Base-by-base conservation (phyloP, 2,888 invertebrate genomes). In the Silvanus unidentatus region DNA sequence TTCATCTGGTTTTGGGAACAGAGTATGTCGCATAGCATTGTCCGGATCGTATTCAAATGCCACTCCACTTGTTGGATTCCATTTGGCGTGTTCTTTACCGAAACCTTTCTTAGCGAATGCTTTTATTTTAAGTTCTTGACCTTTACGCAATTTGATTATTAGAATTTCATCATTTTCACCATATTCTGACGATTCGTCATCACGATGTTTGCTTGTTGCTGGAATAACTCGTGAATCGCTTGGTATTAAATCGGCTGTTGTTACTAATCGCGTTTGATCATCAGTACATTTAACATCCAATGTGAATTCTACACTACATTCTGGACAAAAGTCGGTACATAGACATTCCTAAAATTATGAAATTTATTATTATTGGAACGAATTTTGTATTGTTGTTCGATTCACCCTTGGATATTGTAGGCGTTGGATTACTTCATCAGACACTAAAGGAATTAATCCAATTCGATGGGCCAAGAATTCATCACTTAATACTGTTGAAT, bases 31-130 rank as follows among this genome's bases (percentile, higher is more conserved):
- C 82, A 99, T 88, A 0, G 88, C 77, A 75, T 99, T 99, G 66
- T 99, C 99, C 0, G 99, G 99, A 74, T 99, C 99, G 74, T 99
- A 99, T 72, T 99, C 99, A 73, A 99, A 99, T 41, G 90, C 88
- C 1, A 99, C 97, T 35, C 97, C 97, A 40, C 93, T 92, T 0
- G 99, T 99, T 2, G 99, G 99, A 75, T 98, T 99, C 99, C 99
- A 99, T 72, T 99, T 99, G 0, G 99, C 99, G 75, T 99, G 99
- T 69, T 99, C 99, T 67, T 99, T 99, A 1, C 97, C 95, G 75
- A 95, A 94, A 37, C 37, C 37, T 16, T 99, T 99, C 63, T 97
- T 95, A 0, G 98, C 99, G 75, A 93, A 98, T 1, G 97, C 98
- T 59, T 89, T 78, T 45, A 98, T 74, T 69, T 95, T 96, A 32